Evolutionary conservation across 2,113 vertebrate species (phyloP), one percentile per base, ranked within the genome.

Genomic region (Prionailurus viverrinus): DNA sequence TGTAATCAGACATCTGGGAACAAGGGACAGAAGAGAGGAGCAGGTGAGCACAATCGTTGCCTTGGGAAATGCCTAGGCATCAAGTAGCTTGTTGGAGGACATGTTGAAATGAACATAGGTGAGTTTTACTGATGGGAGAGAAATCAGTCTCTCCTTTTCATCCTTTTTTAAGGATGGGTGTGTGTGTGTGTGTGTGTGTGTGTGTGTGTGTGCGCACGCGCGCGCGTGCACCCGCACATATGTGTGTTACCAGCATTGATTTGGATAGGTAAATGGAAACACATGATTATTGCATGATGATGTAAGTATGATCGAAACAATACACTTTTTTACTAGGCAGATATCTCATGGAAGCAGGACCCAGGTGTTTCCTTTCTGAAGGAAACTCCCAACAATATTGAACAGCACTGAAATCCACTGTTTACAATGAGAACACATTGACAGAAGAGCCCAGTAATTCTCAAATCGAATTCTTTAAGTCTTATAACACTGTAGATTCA

Each of bases 361-460:
- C 91, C 98, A 98, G 97, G 96, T 97, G 97, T 82, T 98, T 97
- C 97, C 97, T 97, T 91, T 94, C 69, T 63, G 69, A 95, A 95
- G 94, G 86, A 90, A 96, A 97, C 86, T 79, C 96, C 95, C 92
- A 92, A 25, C 68, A 83, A 76, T 51, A 79, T 9, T 18, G 73
- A 83, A 31, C 33, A 95, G 79, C 91, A 80, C 76, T 73, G 74
- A 95, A 51, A 91, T 89, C 45, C 68, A 96, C 61, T n/a, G 33
- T 94, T 63, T 78, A 97, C 93, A 94, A 96, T 16, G 76, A 94
- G 76, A 87, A 89, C 73, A 53, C 48, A 39, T 33, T 45, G 29
- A 73, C 73, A 95, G 55, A 83, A 94, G 66, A 92, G 69, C 23
- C 48, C 69, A 90, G 65, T 25, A 82, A 80, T 71, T 95, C 89